Percentiles rank a stretch among this genome's conserved stretches.
Evolutionary conservation across 92 coral and sea anemone species (phyloP).

Genomic region (Muricea muricata): DNA sequence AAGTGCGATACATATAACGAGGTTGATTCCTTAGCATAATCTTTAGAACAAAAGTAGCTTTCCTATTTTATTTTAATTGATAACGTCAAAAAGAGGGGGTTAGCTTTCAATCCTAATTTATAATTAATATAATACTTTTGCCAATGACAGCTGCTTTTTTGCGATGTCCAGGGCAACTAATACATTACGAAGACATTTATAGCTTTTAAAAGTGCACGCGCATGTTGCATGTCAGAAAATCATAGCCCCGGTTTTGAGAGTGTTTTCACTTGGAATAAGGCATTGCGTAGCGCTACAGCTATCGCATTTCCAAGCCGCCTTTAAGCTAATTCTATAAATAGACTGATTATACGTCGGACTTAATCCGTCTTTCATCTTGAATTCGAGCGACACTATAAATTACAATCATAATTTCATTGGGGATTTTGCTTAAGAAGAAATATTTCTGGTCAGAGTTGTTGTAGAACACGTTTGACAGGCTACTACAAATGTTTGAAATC

Average conservation of each 20-base stretch:
- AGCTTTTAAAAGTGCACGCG: not conserved
- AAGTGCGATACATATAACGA: not conserved
- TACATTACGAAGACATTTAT: not conserved
- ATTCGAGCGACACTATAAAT: too few relatives aligned
- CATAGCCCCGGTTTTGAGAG: too few relatives aligned
- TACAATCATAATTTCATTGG: too few relatives aligned
- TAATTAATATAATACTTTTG: not conserved
- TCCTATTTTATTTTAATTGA: not conserved
- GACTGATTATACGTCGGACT: not conserved
- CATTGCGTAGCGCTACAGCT: too few relatives aligned
- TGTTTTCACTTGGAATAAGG: too few relatives aligned
- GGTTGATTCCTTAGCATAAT: not conserved
- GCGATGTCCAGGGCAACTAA: not conserved
- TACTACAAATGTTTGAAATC: conserved; percentile 21
- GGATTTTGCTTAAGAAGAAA: not conserved
- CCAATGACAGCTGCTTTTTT: not conserved
- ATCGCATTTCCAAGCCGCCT: too few relatives aligned
- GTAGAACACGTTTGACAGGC: conserved; percentile 5
- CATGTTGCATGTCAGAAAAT: too few relatives aligned
- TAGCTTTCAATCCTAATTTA: not conserved
- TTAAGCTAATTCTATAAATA: not conserved
- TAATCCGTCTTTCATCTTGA: too few relatives aligned
- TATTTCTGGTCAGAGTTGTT: not conserved
- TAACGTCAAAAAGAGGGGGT: not conserved
- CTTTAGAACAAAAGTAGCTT: not conserved